Base-by-base conservation (phyloP, 2,888 invertebrate genomes). In the Spodoptera littoralis region DNA sequence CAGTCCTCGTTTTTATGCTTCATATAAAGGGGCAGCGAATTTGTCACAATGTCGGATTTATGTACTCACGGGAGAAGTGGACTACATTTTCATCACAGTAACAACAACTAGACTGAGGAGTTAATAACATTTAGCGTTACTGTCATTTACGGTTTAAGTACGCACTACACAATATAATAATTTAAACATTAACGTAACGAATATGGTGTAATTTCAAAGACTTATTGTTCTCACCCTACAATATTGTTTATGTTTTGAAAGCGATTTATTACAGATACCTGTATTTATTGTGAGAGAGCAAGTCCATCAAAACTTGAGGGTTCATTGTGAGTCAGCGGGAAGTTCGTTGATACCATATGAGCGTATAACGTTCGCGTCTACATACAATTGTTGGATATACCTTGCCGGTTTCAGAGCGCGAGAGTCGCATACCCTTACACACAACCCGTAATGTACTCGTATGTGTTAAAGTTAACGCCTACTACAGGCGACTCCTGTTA, bases 11-110 rank as follows among this genome's bases (percentile, higher is more conserved):
- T 64, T 58, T 56, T 56, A 44, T 48, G 51, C 41, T 27, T 22
- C 36, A 36, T 36, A 36, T 36, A 18, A 48, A 46, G 60, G 47
- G 59, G 44, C 52, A 48, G 24, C 51, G 51, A 47, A 65, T 52
- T 54, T 22, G 12, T n/a, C 49, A 73, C 70, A 65, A 69, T 73
- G 51, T 48, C 18, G 53, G 54, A 65, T 64, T 44, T 67, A 65
- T 56, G 22, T 36, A 36, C 36, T 36, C 36, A 9, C 8, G 36
- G 9, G 36, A 36, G 36, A 6, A 9, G 8, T 36, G 36, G 36
- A 36, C 36, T 36, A 36, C 6, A 8, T 36, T 36, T 8, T 36
- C 2, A 36, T 9, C 36, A 36, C 36, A 36, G 9, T 9, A 0
- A 36, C 1, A 36, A 30, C 30, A 4, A 30, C 30, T 30, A 30